phyloP scores from a whole-genome alignment of 2,888 invertebrate genomes.

The Polia nebulosa region DNA sequence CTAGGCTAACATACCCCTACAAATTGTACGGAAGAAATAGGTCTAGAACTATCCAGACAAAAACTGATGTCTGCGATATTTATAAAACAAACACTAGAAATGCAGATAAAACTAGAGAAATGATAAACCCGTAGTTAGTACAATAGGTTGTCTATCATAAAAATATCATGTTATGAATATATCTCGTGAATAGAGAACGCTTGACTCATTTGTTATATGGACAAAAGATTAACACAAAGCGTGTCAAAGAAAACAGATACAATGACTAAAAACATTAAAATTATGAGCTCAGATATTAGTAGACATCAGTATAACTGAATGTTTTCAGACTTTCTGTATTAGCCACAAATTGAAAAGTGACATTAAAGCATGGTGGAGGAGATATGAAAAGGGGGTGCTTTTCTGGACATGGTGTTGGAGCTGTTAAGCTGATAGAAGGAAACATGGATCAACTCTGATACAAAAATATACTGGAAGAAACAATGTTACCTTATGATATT shows the following conservation, averaged over 20 bases:
- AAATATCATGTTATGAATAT: slow-evolving; percentile 12
- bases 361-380: too few species aligned
- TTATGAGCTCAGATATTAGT: neutral
- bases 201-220: neutral
- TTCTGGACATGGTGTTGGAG: too few species aligned
- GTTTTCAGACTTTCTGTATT: neutral
- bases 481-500: too few species aligned
- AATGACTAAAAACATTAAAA: neutral
- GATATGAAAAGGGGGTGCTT: too few species aligned
- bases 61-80: slow-evolving; percentile 22
- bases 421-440: too few species aligned
- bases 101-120: slow-evolving; percentile 38
- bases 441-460: too few species aligned
- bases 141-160: slow-evolving; percentile 6
- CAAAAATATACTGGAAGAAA: too few species aligned
- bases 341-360: too few species aligned
- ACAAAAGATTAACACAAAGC: neutral
- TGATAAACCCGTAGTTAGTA: neutral
- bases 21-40: slow-evolving; percentile 8
- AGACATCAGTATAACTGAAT: neutral
- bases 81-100: slow-evolving; percentile 30
- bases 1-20: neutral
- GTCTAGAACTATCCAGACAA: neutral
- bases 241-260: neutral
- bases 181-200: neutral